These are phyloP conservation scores for Mormyrops attenuatus DNA, from an alignment of 2,797 vertebrate genomes.

Conservation along the genomic window DNA sequence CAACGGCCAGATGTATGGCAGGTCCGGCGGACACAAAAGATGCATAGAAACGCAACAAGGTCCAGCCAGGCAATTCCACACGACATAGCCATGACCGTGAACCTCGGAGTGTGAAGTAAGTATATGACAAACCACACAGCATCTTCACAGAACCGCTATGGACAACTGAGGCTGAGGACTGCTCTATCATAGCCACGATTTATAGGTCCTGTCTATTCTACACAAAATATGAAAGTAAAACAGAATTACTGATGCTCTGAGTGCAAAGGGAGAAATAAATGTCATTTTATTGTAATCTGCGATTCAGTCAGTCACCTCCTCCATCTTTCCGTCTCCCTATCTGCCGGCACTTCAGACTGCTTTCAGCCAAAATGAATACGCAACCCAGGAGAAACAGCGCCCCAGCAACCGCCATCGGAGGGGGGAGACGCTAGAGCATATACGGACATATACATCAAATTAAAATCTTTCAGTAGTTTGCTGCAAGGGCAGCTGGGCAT, in stretches of 20 bases:
- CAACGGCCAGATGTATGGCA: slow-evolving; percentile 32
- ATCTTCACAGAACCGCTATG: slow-evolving; percentile 44
- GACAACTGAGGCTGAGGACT: slow-evolving; percentile 49
- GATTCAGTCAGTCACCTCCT: slow-evolving; percentile 34
- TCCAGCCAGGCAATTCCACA: slow-evolving; percentile 27
- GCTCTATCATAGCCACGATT: slow-evolving; percentile 50
- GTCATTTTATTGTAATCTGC: slow-evolving; percentile 36
- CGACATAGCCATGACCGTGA: slow-evolving; percentile 27
- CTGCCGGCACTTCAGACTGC: neutral
- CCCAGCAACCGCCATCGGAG: neutral
- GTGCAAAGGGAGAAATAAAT: slow-evolving; percentile 28
- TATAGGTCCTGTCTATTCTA: slow-evolving; percentile 48
- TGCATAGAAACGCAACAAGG: neutral
- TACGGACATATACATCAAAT: neutral
- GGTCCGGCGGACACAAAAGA: slow-evolving; percentile 10
- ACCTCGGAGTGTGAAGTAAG: slow-evolving; percentile 44
- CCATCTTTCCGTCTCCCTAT: slow-evolving; percentile 12
- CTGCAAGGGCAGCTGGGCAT: neutral
- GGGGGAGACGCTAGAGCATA: neutral
- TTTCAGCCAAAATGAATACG: neutral
- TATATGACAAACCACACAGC: slow-evolving; percentile 44
- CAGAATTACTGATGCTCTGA: slow-evolving; percentile 49
- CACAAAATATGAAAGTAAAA: slow-evolving; percentile 46
- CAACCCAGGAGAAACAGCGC: neutral
- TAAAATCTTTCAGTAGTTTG: neutral